Percentiles rank a stretch among this genome's conserved stretches.
These are phyloP conservation scores for Leptodactylus fallax DNA, from an alignment of 2,797 vertebrate species.

Conservation along the genomic window DNA sequence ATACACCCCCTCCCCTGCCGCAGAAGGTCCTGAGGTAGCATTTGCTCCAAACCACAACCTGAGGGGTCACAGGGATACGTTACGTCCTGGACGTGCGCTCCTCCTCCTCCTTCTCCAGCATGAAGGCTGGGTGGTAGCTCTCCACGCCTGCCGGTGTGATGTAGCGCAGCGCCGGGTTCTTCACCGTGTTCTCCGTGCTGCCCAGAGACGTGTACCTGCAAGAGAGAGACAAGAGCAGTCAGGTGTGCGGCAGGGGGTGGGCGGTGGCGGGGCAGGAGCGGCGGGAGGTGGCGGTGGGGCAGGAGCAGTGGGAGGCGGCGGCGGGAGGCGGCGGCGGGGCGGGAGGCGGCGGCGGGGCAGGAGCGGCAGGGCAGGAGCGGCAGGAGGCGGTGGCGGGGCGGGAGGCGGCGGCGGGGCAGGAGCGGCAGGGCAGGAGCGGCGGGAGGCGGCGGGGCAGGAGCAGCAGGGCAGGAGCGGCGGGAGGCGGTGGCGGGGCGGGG, in stretches of 20 bases:
- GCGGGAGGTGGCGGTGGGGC: too few species aligned
- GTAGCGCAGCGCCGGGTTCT: constrained; percentile 81
- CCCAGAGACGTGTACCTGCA: constrained; percentile 93
- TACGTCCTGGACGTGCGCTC: constrained; percentile 81
- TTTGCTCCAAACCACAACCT: too few species aligned
- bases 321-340: too few species aligned
- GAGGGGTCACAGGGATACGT: background rate
- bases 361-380: background rate
- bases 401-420: too few species aligned
- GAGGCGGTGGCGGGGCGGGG: background rate
- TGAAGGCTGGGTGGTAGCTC: constrained; percentile 85
- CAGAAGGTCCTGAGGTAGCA: too few species aligned
- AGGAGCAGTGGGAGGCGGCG: too few species aligned
- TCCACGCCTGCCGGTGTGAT: constrained; percentile 78
- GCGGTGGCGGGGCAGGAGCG: too few species aligned
- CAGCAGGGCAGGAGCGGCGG: too few species aligned
- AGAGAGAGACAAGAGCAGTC: background rate
- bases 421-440: too few species aligned
- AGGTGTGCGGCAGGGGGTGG: background rate
- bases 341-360: too few species aligned
- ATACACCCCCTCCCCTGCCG: too few species aligned
- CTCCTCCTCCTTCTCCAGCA: constrained; percentile 89
- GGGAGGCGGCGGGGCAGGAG: background rate
- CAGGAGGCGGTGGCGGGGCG: too few species aligned
- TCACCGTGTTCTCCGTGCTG: constrained; percentile 87